Base-by-base conservation (phyloP, 2,113 vertebrate genomes). In the Helogale parvula region DNA sequence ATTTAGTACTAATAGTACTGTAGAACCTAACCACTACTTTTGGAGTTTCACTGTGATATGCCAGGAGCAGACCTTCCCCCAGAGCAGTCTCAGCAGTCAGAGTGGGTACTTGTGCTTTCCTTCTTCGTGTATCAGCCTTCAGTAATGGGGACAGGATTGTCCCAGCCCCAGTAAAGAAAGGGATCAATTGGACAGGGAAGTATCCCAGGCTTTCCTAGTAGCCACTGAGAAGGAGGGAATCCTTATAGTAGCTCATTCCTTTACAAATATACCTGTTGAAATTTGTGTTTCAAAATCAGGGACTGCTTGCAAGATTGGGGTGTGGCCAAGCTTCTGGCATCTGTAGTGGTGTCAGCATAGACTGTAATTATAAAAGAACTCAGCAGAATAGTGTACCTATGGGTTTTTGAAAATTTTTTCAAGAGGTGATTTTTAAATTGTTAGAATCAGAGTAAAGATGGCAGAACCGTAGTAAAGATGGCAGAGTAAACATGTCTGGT, bases 251-350 rank as follows among this genome's bases (percentile, higher is more conserved):
- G 41, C 54, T 88, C 19, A 35, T 84, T 95, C 23, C n/a, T 94
- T 96, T 88, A 71, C 25, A n/a, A 89, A 63, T 16, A 68, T 89
- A 92, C 57, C 35, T 92, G 0, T 91, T 95, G 35, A 12, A 92
- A 81, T 90, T 97, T 85, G 82, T 90, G 12, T 91, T 97, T 96
- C 38, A 88, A 68, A 95, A 76, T 90, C 33, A 87, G 92, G 91
- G 38, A 93, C 63, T 92, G 84, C 84, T 94, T 96, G 60, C 35
- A 97, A 95, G 88, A 95, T 95, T 86, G 94, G 90, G 96, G 85
- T 38, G 85, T 93, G 91, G 94, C 81, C 93, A 96, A 79, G 97
- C 93, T 98, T 96, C 96, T 98, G 97, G 79, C 95, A 93, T 96
- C 97, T 91, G 57, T 89, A 94, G 89, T 96, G 68, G 66, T 97